Evolutionary conservation across 2,888 invertebrate genomes (phyloP).

Genomic region (Metopia argyrocephala): DNA sequence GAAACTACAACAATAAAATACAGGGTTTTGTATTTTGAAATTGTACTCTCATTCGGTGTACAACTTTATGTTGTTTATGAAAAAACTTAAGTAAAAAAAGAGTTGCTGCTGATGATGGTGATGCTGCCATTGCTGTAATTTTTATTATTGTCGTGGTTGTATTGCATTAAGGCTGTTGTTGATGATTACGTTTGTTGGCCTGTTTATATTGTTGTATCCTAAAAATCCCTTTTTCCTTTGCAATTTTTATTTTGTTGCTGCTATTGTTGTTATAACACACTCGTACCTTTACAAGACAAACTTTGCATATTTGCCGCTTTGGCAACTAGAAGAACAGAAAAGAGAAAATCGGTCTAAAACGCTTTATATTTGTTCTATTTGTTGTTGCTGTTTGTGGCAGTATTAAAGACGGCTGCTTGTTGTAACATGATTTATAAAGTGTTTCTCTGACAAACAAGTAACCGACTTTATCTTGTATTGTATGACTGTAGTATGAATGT

Average conservation of each 20-base stretch:
- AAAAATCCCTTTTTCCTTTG: conserved; percentile 1
- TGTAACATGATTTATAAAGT: conserved; percentile 67
- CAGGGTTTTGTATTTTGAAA: conserved; percentile 43
- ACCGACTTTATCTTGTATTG: conserved; percentile 57
- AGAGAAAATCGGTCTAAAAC: background rate
- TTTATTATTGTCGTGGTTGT: conserved; percentile 44
- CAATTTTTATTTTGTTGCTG: background rate
- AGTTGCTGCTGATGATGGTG: conserved; percentile 48
- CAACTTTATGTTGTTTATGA: conserved; percentile 48
- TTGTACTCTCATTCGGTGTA: conserved; percentile 7
- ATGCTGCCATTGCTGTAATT: conserved; percentile 46
- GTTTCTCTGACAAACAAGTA: conserved; percentile 66
- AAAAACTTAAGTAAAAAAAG: too few species aligned
- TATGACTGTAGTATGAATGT: conserved; percentile 44
- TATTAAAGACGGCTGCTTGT: conserved; percentile 64
- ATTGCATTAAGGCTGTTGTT: conserved; percentile 42
- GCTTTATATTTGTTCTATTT: conserved; percentile 27
- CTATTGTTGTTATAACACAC: conserved; percentile 18
- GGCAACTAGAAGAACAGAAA: conserved; percentile 11
- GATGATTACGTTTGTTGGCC: background rate
- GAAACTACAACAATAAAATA: background rate
- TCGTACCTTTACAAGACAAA: conserved; percentile 50
- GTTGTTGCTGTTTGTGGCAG: conserved; percentile 43
- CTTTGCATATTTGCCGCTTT: conserved; percentile 63
- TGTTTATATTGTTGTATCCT: conserved; percentile 41